Evolutionary conservation across 2,797 vertebrate genomes (phyloP).

Genomic region (Enteromius mattozi): DNA sequence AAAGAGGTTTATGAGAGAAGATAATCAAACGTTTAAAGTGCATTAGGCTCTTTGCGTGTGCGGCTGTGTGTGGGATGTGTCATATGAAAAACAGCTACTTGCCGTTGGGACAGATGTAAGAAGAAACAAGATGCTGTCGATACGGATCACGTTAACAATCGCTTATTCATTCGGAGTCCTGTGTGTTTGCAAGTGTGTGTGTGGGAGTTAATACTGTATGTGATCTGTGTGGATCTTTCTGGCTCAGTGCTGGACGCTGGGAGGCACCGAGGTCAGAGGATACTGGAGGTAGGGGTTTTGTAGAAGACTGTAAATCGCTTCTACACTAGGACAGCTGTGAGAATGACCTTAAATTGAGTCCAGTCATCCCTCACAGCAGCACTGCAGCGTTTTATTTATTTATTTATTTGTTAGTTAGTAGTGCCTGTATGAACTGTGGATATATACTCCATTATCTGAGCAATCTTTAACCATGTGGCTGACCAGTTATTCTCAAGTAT

Average conservation of each 20-base stretch:
- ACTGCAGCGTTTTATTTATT: neutral
- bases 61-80: constrained; percentile 55
- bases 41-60: constrained; percentile 53
- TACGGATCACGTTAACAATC: constrained; percentile 54
- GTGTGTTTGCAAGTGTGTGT: constrained; percentile 40
- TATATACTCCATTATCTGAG: neutral
- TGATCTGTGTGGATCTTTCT: constrained; percentile 16
- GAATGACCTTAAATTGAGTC: constrained; percentile 3
- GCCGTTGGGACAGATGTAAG: constrained; percentile 33
- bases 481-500: neutral
- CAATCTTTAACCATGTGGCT: too few relatives aligned
- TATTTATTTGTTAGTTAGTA: neutral
- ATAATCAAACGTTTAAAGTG: constrained; percentile 63
- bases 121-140: constrained; percentile 28
- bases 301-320: constrained; percentile 25
- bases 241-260: neutral
- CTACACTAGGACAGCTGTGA: neutral
- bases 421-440: neutral
- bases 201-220: constrained; percentile 23
- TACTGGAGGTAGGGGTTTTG: constrained; percentile 12
- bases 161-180: constrained; percentile 27
- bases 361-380: neutral
- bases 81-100: constrained; percentile 31
- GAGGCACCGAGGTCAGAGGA: constrained; percentile 25
- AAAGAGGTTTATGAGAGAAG: constrained; percentile 61